Base-by-base conservation (phyloP, 2,888 invertebrate genomes). In the Tanypteryx hageni region DNA sequence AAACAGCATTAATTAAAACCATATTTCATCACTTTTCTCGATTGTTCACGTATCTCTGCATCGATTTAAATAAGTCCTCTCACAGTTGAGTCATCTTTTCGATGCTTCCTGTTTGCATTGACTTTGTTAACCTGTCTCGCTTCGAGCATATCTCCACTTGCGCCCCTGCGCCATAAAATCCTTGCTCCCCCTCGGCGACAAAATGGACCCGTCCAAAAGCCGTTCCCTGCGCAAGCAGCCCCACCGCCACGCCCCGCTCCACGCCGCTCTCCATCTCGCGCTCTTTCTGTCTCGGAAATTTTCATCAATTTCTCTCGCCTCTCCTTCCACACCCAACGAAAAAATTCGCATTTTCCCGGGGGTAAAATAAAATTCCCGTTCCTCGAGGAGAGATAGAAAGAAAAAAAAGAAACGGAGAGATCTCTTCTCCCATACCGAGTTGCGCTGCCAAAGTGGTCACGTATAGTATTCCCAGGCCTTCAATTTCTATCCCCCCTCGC, bases 381-480 rank as follows among this genome's bases (percentile, higher is more conserved):
- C 83, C 83, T 2, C 7, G 83, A 83, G 83, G 83, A 83, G 11
- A 16, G 18, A 57, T 57, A 83, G 64, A 61, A 61, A 61, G 7
- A 11, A 18, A 27, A 59, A 59, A 64, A 18, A 18, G 31, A 89
- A 61, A 44, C 44, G 44, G 44, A 5, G 44, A 5, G 44, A 44
- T 44, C 44, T 1, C 44, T 44, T 44, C 5, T 44, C 44, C 44
- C 44, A 44, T 5, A 44, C 44, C 44, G 44, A 44, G 44, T 44
- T 44, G 44, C 44, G 44, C 11, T n/a, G n/a, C 85, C 18, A 44
- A 89, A 89, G 18, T 44, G 89, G 61, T 89, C 89, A 89, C 89
- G 89, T 89, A 64, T 18, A 44, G 89, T 64, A 89, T 89, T 89
- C 64, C 89, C 64, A 61, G n/a, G 27, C 64, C 89, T 89, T 89